These are phyloP conservation scores for Antedon mediterranea DNA, from an alignment of 53 echinoderm and acorn worm genomes.

Conservation along the genomic window DNA sequence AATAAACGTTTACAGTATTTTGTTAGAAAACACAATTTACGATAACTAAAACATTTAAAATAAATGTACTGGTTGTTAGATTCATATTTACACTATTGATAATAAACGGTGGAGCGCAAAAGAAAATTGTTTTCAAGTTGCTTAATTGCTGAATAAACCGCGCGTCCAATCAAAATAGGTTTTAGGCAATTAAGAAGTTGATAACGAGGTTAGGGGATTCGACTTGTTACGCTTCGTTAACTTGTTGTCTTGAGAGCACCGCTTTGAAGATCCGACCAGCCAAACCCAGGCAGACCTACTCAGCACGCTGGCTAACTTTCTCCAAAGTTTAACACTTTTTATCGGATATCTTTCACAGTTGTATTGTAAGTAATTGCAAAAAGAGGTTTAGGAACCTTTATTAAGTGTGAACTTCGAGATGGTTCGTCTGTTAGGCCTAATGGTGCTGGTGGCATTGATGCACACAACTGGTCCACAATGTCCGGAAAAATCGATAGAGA, in stretches of 20 bases:
- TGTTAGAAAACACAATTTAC: too few species aligned
- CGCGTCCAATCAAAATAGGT: neutral
- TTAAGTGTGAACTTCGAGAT: too few species aligned
- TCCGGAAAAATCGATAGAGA: slow-evolving; percentile 49
- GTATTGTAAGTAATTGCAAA: too few species aligned
- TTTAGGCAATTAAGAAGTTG: neutral
- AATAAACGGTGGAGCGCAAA: neutral
- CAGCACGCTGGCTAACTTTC: neutral
- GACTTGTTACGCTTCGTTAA: neutral
- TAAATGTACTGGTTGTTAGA: too few species aligned
- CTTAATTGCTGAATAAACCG: neutral
- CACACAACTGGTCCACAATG: slow-evolving; percentile 25
- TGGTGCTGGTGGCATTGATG: slow-evolving; percentile 11
- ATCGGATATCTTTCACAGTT: neutral
- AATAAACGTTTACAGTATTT: too few species aligned
- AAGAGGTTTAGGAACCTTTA: too few species aligned
- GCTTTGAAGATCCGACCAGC: neutral
- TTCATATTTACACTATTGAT: too few species aligned
- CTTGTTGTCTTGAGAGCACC: neutral
- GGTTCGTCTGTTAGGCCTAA: neutral
- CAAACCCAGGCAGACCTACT: neutral
- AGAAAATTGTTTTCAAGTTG: neutral
- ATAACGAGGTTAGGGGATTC: neutral
- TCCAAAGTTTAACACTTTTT: neutral
- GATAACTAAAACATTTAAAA: neutral